These are phyloP conservation scores for Hesperophylax magnus DNA, from an alignment of 1,140 invertebrate genomes.

Conservation along the genomic window DNA sequence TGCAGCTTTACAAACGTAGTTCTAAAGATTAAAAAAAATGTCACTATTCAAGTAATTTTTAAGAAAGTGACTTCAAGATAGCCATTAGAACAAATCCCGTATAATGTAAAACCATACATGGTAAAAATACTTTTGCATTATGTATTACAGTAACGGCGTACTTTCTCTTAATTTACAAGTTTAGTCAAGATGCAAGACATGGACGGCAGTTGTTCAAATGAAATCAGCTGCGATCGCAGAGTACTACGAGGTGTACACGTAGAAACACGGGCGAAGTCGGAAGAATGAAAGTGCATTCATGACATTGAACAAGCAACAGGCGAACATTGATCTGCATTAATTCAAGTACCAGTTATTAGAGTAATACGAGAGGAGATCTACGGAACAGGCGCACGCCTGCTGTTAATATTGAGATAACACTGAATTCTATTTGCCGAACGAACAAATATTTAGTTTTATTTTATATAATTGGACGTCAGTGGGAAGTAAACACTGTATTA, in stretches of 20 bases:
- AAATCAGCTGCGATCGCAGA: neutral
- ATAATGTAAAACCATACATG: neutral
- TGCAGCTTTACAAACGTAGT: too few relatives aligned
- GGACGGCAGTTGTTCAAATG: constrained; percentile 16
- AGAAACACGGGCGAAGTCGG: neutral
- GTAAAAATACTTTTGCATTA: neutral
- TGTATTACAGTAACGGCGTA: neutral
- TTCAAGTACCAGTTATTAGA: constrained; percentile 33
- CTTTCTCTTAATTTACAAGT: constrained; percentile 35
- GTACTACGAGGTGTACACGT: neutral
- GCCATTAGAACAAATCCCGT: too few relatives aligned
- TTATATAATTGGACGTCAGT: too few relatives aligned
- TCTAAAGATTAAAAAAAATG: too few relatives aligned
- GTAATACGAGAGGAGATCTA: constrained; percentile 10
- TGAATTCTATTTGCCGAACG: constrained; percentile 12
- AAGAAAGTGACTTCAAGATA: too few relatives aligned
- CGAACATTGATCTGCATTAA: constrained; percentile 29
- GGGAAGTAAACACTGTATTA: too few relatives aligned
- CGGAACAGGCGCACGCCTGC: neutral
- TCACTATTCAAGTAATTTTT: too few relatives aligned
- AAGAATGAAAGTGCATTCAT: constrained; percentile 38
- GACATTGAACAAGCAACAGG: constrained; percentile 25
- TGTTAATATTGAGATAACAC: constrained; percentile 9
- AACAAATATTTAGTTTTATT: neutral
- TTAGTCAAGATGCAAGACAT: neutral